phyloP scores from a whole-genome alignment of 2,888 invertebrate genomes.

The Cinara cedri region DNA sequence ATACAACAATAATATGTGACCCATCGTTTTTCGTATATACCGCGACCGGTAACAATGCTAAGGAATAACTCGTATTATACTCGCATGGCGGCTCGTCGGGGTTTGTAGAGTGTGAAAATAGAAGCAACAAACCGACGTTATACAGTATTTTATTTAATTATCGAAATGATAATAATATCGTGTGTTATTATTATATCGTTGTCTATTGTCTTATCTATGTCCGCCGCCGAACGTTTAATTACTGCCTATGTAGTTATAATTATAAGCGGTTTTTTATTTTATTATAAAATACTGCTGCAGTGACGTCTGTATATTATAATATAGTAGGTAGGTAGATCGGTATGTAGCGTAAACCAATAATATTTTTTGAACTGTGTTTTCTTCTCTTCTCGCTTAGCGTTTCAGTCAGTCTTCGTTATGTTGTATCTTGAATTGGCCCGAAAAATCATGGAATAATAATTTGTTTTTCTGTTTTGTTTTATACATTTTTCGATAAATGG shows the following conservation, averaged over 20 bases:
- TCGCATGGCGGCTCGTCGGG: background rate
- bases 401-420: too few species aligned
- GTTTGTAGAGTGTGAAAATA: slow-evolving; percentile 22
- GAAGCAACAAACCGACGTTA: background rate
- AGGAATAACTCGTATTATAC: background rate
- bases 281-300: too few species aligned
- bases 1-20: background rate
- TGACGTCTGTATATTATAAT: too few species aligned
- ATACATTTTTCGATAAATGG: too few species aligned
- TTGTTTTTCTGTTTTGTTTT: too few species aligned
- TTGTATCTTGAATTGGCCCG: too few species aligned
- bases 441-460: too few species aligned
- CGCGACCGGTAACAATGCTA: slow-evolving; percentile 29
- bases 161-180: slow-evolving; percentile 10
- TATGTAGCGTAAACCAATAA: too few species aligned
- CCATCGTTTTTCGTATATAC: slow-evolving; percentile 17
- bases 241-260: background rate
- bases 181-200: background rate
- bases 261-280: too few species aligned
- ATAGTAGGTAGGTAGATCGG: too few species aligned
- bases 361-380: too few species aligned
- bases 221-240: slow-evolving; percentile 23
- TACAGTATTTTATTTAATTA: slow-evolving; percentile 30
- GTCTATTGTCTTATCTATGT: slow-evolving; percentile 22
- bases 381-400: too few species aligned